Base-by-base conservation (phyloP, 2,797 vertebrate genomes). In the Podarcis siculus region DNA sequence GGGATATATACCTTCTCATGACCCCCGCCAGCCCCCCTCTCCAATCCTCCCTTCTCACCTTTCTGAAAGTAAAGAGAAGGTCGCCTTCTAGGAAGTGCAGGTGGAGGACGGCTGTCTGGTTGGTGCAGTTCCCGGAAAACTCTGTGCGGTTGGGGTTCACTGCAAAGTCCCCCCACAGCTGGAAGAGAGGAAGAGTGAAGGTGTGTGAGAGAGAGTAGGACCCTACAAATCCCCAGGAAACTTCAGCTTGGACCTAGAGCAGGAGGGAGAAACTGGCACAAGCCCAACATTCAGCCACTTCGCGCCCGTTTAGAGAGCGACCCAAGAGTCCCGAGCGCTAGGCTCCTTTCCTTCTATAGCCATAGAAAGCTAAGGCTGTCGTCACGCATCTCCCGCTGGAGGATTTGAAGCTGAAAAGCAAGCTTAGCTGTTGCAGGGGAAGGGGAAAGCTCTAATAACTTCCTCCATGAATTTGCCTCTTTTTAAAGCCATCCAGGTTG, bases 61-160 rank as follows among this genome's bases (percentile, higher is more conserved):
- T 89, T 32, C 30, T 4, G 83, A 89, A 89, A 5, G 39, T 30
- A 77, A 89, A 89, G 77, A 66, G 1, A 2, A 89, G n/a, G 39
- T 27, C 66, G 35, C 87, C 87, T 1, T 85, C 82, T 1, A 77
- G 69, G n/a, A 89, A 89, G 0, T 1, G 37, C n/a, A 89, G 87
- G 8, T 23, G 6, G 21, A 89, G 69, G 23, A 3, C 23, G 13
- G 69, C 55, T 0, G 8, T 30, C 6, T 66, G 12, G 67, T 12
- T 8, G 13, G 39, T 49, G 19, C 87, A 89, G 3, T 2, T 30
- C 35, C 87, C 87, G 0, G 49, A 45, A 1, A 5, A 0, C 0
- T 23, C 2, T 39, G 87, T 89, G n/a, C 1, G 37, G 23, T n/a
- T 67, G 5, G 87, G 76, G 25, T 75, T 82, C 37, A 89, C 23